Conservation (phyloP, 2,888 invertebrate genomes). For the Morpho achilles region DNA sequence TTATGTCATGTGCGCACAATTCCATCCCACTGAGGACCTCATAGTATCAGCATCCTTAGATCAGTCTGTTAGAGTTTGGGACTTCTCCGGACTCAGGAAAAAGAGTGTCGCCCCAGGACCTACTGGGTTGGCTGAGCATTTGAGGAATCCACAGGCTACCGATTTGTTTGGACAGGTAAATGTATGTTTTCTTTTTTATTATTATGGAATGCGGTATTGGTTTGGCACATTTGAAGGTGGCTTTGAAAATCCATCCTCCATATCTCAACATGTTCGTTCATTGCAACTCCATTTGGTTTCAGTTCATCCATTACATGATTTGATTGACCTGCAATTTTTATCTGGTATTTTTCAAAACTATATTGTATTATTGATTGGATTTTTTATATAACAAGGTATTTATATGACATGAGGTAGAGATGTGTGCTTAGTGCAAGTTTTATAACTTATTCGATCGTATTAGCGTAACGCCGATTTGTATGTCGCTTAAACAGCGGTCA, state of each 20-base stretch:
- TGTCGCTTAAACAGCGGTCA: too few species aligned
- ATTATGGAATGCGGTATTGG: neutral
- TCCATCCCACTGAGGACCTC: constrained; percentile 97
- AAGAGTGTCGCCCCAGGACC: constrained; percentile 99
- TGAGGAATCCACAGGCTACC: constrained; percentile 90
- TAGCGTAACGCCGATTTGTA: too few species aligned
- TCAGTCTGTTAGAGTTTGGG: constrained; percentile 99
- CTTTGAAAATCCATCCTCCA: neutral
- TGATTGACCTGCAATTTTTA: too few species aligned
- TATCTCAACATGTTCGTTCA: too few species aligned
- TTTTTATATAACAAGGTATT: too few species aligned
- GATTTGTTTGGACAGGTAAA: constrained; percentile 93
- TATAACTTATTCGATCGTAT: too few species aligned
- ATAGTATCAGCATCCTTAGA: constrained; percentile 98
- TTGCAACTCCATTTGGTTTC: too few species aligned
- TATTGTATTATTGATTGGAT: too few species aligned
- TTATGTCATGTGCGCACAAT: constrained; percentile 99
- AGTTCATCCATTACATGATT: too few species aligned
- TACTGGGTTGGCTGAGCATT: constrained; percentile 91
- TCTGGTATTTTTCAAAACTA: too few species aligned
- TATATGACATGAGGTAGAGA: too few species aligned
- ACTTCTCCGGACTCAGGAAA: constrained; percentile 96
- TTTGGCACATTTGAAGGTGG: neutral
- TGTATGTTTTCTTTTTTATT: constrained; percentile 9
- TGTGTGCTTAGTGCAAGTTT: too few species aligned